phyloP scores from a whole-genome alignment of 2,797 vertebrate species.

The Gadopsis marmoratus region DNA sequence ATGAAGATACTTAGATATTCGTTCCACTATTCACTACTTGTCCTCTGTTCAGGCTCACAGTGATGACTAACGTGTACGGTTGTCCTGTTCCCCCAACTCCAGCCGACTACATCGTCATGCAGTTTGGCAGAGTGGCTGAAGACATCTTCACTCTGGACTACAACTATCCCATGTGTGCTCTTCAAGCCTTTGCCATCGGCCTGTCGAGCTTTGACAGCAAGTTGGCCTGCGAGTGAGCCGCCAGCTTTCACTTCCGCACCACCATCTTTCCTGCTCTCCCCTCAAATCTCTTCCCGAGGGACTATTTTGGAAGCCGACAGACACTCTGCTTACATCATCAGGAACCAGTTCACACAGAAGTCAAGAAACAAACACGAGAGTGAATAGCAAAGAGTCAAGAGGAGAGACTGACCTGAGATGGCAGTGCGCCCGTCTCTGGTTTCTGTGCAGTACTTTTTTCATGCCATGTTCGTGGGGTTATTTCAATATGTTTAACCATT shows the following conservation, averaged over 20 bases:
- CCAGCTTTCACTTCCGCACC: background rate
- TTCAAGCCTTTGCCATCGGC: conserved; percentile 97
- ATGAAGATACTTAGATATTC: background rate
- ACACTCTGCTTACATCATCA: background rate
- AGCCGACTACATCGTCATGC: conserved; percentile 99
- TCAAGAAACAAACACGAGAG: background rate
- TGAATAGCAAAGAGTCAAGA: conserved; percentile 1
- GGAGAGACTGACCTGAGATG: background rate
- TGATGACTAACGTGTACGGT: background rate
- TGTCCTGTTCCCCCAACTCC: background rate
- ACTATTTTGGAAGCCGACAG: background rate
- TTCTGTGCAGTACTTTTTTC: background rate
- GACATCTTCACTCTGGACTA: conserved; percentile 98
- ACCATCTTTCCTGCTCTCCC: background rate
- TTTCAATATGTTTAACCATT: conserved; percentile 17
- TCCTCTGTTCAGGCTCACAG: background rate
- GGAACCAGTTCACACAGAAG: background rate
- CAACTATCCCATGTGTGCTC: conserved; percentile 97
- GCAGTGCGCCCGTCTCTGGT: background rate
- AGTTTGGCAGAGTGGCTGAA: conserved; percentile 96
- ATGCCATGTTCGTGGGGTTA: conserved; percentile 13
- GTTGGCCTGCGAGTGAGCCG: conserved; percentile 93
- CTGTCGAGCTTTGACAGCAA: conserved; percentile 99
- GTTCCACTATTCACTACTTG: background rate
- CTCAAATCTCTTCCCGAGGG: background rate